These are phyloP conservation scores for Lasioglossum oenotherae DNA, from an alignment of 2,888 invertebrate species.

Conservation along the genomic window DNA sequence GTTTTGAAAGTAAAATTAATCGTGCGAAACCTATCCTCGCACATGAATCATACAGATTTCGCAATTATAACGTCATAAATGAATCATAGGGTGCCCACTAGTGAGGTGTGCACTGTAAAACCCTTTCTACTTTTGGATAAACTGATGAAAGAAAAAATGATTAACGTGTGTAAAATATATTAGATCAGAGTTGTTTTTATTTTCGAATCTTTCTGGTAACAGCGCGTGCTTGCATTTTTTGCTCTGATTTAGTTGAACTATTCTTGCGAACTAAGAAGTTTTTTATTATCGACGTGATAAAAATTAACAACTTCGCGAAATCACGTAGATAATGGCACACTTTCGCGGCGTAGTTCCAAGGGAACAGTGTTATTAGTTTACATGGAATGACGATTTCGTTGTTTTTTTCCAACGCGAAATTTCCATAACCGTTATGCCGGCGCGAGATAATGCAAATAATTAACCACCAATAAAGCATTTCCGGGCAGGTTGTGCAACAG, in stretches of 20 bases:
- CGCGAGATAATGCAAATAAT: slow-evolving; percentile 64
- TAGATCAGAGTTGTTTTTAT: not conserved
- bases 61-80: slow-evolving; percentile 68
- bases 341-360: not conserved
- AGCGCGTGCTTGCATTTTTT: not conserved
- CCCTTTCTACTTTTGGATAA: not conserved
- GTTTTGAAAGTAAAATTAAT: slow-evolving; percentile 73
- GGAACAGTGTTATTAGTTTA: slow-evolving; percentile 1
- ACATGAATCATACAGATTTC: slow-evolving; percentile 64
- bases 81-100: slow-evolving; percentile 46
- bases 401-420: slow-evolving; percentile 56
- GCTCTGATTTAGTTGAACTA: not conserved
- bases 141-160: not conserved
- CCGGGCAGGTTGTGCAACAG: slow-evolving; percentile 66
- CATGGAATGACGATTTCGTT: slow-evolving; percentile 40
- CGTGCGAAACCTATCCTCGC: slow-evolving; percentile 65
- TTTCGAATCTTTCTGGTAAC: not conserved
- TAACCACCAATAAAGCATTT: slow-evolving; percentile 68
- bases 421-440: slow-evolving; percentile 61
- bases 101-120: not conserved
- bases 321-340: not conserved
- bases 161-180: not conserved
- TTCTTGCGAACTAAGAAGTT: not conserved
- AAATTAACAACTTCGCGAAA: not conserved
- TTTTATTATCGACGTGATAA: not conserved